Percentiles rank a stretch among this genome's conserved stretches.
Conservation (phyloP, 2,113 vertebrate genomes). For the Arvicanthis niloticus region DNA sequence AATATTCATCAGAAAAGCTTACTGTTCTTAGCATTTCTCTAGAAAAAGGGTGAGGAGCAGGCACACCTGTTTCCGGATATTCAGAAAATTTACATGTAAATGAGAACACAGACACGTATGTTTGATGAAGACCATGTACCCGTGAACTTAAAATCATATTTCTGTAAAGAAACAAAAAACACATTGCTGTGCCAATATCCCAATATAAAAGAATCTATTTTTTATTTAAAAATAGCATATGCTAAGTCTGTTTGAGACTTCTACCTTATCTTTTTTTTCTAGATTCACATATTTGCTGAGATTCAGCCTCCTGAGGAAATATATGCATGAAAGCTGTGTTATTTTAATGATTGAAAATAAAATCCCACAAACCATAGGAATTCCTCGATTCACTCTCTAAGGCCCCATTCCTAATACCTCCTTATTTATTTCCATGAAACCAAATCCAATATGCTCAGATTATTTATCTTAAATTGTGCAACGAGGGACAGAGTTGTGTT, state of each 20-base stretch:
- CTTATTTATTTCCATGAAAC: background rate
- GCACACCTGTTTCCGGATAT: background rate
- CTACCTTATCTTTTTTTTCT: background rate
- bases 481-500: background rate
- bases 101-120: slow-evolving; percentile 64
- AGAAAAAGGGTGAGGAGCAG: background rate
- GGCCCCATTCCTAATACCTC: fast-evolving
- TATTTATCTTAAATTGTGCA: background rate
- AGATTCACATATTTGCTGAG: background rate
- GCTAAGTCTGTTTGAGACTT: background rate
- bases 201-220: slow-evolving; percentile 37
- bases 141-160: slow-evolving; percentile 58
- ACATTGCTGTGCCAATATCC: background rate
- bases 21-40: slow-evolving; percentile 41
- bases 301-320: slow-evolving; percentile 26
- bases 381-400: background rate
- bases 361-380: background rate
- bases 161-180: slow-evolving; percentile 60
- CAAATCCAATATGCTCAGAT: background rate
- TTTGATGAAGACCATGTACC: slow-evolving; percentile 70
- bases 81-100: slow-evolving; percentile 80
- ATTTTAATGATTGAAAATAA: background rate
- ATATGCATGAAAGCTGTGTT: background rate
- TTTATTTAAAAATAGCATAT: slow-evolving; percentile 33
- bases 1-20: slow-evolving; percentile 72